These are phyloP conservation scores for Microctonus hyperodae DNA, from an alignment of 2,888 invertebrate genomes.

Conservation along the genomic window DNA sequence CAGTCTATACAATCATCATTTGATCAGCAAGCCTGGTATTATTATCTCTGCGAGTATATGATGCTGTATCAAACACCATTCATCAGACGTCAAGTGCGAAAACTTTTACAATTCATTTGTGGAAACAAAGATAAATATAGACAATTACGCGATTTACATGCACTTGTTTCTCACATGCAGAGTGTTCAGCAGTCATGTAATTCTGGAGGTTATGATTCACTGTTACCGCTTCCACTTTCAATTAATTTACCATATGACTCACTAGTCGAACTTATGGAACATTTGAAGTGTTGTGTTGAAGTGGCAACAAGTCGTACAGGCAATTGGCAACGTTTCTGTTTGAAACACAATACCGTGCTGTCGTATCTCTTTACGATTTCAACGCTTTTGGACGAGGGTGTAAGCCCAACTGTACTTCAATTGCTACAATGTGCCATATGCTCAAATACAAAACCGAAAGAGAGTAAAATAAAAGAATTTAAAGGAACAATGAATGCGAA, in stretches of 20 bases:
- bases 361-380: constrained; percentile 87
- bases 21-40: constrained; percentile 73
- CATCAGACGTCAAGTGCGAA: constrained; percentile 89
- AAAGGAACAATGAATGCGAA: constrained; percentile 48
- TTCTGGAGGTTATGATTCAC: constrained; percentile 65
- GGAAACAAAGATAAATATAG: constrained; percentile 96
- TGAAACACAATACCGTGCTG: constrained; percentile 76
- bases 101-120: constrained; percentile 89
- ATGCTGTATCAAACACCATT: constrained; percentile 93
- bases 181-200: constrained; percentile 66
- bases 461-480: constrained; percentile 51
- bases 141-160: constrained; percentile 91
- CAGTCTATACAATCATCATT: constrained; percentile 53
- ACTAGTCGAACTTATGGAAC: constrained; percentile 93
- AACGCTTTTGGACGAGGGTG: constrained; percentile 83
- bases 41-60: constrained; percentile 90
- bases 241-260: constrained; percentile 82
- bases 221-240: constrained; percentile 59
- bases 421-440: constrained; percentile 90
- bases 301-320: constrained; percentile 89
- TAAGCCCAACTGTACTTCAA: constrained; percentile 90
- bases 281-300: constrained; percentile 92
- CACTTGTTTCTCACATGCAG: constrained; percentile 87
- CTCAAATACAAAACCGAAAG: constrained; percentile 61
- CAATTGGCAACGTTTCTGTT: constrained; percentile 94